Evolutionary conservation across 1,140 invertebrate genomes (phyloP).

Genomic region (Tetramorium simillimum): DNA sequence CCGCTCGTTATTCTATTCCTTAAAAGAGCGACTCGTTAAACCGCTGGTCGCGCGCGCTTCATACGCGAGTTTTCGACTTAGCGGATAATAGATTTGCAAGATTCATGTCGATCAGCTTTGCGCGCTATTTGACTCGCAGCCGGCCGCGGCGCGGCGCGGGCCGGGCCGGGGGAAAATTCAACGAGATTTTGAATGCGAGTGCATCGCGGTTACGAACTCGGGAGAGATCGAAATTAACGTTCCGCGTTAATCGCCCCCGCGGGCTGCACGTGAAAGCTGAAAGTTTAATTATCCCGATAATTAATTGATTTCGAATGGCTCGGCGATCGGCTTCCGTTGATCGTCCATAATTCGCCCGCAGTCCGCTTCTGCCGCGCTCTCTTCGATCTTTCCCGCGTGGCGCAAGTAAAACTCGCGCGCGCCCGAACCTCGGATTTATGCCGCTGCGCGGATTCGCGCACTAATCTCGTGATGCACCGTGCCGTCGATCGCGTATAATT

Average conservation of each 20-base stretch:
- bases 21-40: background rate
- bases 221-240: conserved; percentile 65
- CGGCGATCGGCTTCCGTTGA: conserved; percentile 67
- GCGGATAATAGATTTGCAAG: conserved; percentile 53
- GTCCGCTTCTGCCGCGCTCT: conserved; percentile 46
- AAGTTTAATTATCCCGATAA: conserved; percentile 80
- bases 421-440: conserved; percentile 43
- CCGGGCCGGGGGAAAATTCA: conserved; percentile 38
- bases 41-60: background rate
- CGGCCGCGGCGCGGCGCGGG: background rate
- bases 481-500: conserved; percentile 48
- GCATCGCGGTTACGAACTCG: conserved; percentile 78
- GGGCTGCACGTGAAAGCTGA: conserved; percentile 75
- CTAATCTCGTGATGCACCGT: conserved; percentile 41
- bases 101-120: conserved; percentile 60
- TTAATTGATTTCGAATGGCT: conserved; percentile 81
- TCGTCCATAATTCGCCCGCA: conserved; percentile 75
- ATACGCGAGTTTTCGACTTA: conserved; percentile 38
- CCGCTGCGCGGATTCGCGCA: conserved; percentile 16
- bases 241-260: conserved; percentile 77
- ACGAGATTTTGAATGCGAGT: conserved; percentile 58
- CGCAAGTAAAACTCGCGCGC: conserved; percentile 35
- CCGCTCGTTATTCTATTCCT: background rate
- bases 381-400: conserved; percentile 57
- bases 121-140: conserved; percentile 53